Evolutionary conservation across 2,888 invertebrate genomes (phyloP), one percentile per base, ranked within the genome.

Genomic region (Drosophila nr. perissopoda): DNA sequence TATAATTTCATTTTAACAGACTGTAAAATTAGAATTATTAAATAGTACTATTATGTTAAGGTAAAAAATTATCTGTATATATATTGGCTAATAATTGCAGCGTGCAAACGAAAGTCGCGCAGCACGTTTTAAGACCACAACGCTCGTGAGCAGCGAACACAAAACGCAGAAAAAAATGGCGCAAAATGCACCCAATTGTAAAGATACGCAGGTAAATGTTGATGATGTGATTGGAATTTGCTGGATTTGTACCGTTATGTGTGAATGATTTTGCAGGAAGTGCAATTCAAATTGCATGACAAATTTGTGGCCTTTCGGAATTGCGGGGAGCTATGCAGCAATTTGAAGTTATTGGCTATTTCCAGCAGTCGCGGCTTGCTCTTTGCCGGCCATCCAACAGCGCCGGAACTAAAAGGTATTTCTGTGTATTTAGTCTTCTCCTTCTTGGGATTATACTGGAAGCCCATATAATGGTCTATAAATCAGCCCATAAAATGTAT

Each of bases 311-410:
- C 96, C 42, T 96, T 96, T 85, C 94, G 95, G 72, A 93, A 92
- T 56, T 94, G 94, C 29, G 78, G 78, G 5, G 91, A 94, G 11
- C 91, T 94, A 1, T 93, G 94, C 71, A 92, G 94, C 90, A 94
- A 95, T 80, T 94, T 94, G 58, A 95, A 94, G 91, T 94, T 97
- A 61, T 92, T 98, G 36, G 95, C 96, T 1, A 94, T 95, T 61
- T 96, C 97, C 36, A 96, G 96, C 90, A 96, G 95, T 90, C 96
- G 96, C 94, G 97, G 97, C 3, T 92, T 98, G 66, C 94, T 96
- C 11, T 96, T 97, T 93, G 94, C 96, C 80, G 96, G 95, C 38
- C 94, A 94, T 52, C 95, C 95, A 0, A 93, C 94, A 75, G 94
- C 94, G 34, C 91, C 93, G 61, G 93, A 96, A 83, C 93, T 95